Evolutionary conservation across 2,113 vertebrate species (phyloP).

Genomic region (Sarotherodon lohbergeri): DNA sequence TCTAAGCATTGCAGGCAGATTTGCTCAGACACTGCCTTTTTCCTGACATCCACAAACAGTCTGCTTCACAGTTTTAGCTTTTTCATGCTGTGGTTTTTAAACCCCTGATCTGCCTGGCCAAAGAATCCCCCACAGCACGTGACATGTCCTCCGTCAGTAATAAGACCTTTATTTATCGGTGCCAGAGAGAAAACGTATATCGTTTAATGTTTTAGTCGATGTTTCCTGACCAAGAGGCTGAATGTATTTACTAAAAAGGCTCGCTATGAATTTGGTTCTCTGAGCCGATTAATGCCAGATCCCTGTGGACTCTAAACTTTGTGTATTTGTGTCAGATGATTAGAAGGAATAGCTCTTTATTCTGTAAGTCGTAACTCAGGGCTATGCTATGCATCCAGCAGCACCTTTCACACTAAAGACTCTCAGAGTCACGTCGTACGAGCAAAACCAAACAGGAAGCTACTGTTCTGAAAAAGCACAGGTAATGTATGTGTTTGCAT

Average conservation of each 20-base stretch:
- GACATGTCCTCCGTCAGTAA: neutral
- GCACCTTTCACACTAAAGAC: conserved; percentile 13
- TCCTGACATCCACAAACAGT: neutral
- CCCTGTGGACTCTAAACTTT: conserved; percentile 6
- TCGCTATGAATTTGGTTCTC: neutral
- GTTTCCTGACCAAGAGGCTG: neutral
- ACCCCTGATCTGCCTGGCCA: neutral
- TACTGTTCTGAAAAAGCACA: conserved; percentile 36
- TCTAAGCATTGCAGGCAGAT: neutral
- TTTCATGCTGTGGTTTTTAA: neutral
- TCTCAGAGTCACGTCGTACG: neutral
- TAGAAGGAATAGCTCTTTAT: conserved; percentile 25
- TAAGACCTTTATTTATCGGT: neutral
- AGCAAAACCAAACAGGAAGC: conserved; percentile 34
- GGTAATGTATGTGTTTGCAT: neutral
- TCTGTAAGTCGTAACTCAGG: conserved; percentile 31
- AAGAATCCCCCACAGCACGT: neutral
- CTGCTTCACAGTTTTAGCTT: neutral
- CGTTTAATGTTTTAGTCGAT: neutral
- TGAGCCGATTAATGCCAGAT: neutral
- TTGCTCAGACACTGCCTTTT: neutral
- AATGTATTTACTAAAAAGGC: conserved; percentile 28
- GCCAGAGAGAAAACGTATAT: neutral
- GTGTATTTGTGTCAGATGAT: conserved; percentile 12
- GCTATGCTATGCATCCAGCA: conserved; percentile 44